These are phyloP conservation scores for Ptyas mucosa DNA, from an alignment of 2,113 vertebrate genomes.

Conservation along the genomic window DNA sequence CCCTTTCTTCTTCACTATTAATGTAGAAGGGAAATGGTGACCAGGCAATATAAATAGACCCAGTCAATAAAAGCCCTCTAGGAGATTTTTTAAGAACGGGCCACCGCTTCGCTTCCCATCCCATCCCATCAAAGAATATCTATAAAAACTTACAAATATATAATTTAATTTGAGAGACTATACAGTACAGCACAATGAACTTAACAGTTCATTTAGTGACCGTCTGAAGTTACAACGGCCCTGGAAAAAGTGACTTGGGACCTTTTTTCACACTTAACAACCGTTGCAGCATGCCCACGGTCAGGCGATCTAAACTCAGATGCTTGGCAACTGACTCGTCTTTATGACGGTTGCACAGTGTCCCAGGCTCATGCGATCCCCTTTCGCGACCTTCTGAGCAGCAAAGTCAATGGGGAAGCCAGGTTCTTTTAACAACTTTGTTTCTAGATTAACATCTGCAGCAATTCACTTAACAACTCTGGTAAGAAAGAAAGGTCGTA, in stretches of 20 bases:
- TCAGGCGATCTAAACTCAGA: background rate
- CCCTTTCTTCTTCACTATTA: background rate
- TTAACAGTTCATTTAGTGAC: background rate
- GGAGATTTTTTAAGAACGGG: background rate
- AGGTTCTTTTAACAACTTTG: no score
- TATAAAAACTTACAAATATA: background rate
- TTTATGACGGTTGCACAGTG: background rate
- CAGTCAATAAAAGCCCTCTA: background rate
- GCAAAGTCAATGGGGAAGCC: no score
- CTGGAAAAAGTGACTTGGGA: background rate
- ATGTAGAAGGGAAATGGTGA: slow-evolving; percentile 8
- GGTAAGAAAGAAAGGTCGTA: no score
- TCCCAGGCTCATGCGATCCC: no score
- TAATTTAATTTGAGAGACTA: background rate
- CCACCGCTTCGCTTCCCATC: fast-evolving
- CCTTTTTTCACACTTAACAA: background rate
- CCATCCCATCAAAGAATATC: background rate
- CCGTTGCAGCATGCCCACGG: background rate
- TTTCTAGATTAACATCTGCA: no score
- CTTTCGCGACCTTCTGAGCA: no score
- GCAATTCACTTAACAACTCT: no score
- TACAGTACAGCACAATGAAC: background rate
- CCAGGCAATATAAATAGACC: background rate
- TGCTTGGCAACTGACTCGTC: background rate
- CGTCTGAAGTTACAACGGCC: background rate